Conservation (phyloP, 1,140 invertebrate genomes). For the Halictus rubicundus region DNA sequence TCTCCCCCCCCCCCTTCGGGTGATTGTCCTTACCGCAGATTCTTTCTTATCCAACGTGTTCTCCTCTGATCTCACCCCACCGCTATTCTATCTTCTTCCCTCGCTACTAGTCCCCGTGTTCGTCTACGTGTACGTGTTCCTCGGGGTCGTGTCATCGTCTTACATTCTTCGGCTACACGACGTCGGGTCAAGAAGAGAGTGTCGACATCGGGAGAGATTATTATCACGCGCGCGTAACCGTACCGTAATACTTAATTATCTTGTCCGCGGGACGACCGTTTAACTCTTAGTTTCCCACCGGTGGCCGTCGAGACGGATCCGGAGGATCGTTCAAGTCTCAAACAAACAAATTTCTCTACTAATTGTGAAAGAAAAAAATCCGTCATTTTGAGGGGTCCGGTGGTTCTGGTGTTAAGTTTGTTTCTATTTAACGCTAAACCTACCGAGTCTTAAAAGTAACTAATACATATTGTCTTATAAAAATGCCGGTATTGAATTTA, state of each 20-base stretch:
- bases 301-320: no score
- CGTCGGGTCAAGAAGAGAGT: slow-evolving; percentile 42
- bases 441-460: no score
- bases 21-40: slow-evolving; percentile 45
- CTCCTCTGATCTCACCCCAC: not conserved
- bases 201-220: slow-evolving; percentile 45
- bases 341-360: no score
- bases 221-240: slow-evolving; percentile 39
- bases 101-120: not conserved
- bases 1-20: slow-evolving; percentile 2
- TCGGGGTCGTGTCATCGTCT: slow-evolving; percentile 16
- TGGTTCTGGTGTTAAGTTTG: no score
- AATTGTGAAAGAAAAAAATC: no score
- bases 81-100: not conserved
- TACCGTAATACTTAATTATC: slow-evolving; percentile 50
- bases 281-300: slow-evolving; percentile 16
- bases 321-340: no score
- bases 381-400: no score
- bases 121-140: not conserved
- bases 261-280: slow-evolving; percentile 26
- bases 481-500: no score
- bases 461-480: no score
- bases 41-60: slow-evolving; percentile 49
- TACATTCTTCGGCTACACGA: slow-evolving; percentile 29
- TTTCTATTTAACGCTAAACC: no score